Evolutionary conservation across 2,888 invertebrate species (phyloP), one percentile per base, ranked within the genome.

Genomic region (Drosophila picticornis): DNA sequence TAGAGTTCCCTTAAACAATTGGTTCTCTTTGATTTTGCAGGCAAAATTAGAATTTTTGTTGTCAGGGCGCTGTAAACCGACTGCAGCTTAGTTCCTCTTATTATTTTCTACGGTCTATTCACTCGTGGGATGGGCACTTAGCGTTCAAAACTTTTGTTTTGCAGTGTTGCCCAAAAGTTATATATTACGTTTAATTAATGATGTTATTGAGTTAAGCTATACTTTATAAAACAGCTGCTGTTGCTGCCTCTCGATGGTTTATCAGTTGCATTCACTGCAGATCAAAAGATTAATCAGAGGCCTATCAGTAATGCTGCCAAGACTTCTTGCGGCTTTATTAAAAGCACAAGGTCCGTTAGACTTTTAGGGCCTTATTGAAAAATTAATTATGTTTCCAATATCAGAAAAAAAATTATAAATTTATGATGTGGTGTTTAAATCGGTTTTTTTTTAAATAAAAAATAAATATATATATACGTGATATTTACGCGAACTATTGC

Each of bases 21-120:
- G 67, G 40, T 59, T 56, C 59, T 63, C 70, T 75, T 80, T 75
- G 74, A 70, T 75, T 81, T 77, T 71, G 75, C 67, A 71, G 53
- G 65, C 64, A 74, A 85, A 80, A 86, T 88, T 85, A 74, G 84
- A 88, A 76, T 88, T 84, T 63, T 76, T 80, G 74, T 84, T 86
- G 77, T 85, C 75, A 77, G 83, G 85, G 77, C 76, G 68, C 55
- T 68, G 68, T 62, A 64, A 73, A 65, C 64, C n/a, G 36, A 56
- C 57, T 60, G 52, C 43, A n/a, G 66, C 48, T 40, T 48, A 53
- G 59, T 51, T 64, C 31, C 52, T 55, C 19, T 46, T 50, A 25
- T 60, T 34, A 29, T 67, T 70, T 61, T 50, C 69, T 62, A 53
- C 58, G 56, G 69, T 68, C 83, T 83, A 75, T 76, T 62, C 80